Conservation (phyloP, 2,113 vertebrate species). For the Tachuris rubrigastra region DNA sequence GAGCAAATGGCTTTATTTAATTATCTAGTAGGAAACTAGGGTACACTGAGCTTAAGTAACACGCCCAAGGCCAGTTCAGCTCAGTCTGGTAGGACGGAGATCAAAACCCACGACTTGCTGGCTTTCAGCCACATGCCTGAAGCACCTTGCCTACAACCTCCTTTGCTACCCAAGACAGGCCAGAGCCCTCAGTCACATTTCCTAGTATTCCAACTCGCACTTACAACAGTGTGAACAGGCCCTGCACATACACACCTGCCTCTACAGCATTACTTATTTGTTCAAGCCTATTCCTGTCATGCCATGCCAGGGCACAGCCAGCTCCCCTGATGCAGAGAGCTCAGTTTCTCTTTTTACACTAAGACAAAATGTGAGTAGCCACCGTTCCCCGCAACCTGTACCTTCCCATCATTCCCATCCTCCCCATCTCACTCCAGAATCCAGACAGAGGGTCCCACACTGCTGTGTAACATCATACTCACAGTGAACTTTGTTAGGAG, state of each 20-base stretch:
- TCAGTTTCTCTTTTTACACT: neutral
- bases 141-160: neutral
- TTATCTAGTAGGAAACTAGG: neutral
- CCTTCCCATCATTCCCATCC: neutral
- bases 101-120: neutral
- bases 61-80: neutral
- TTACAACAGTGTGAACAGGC: neutral
- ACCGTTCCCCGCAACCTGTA: neutral
- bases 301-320: neutral
- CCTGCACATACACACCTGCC: neutral
- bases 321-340: neutral
- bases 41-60: neutral
- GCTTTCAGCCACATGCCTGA: neutral
- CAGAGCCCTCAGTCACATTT: neutral
- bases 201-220: neutral
- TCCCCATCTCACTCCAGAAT: neutral
- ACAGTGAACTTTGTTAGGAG: conserved; percentile 86
- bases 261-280: neutral
- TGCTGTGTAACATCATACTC: conserved; percentile 56
- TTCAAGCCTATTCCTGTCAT: neutral
- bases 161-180: neutral
- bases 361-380: neutral
- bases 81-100: neutral
- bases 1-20: neutral
- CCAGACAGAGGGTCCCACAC: neutral